Evolutionary conservation across 2,888 invertebrate genomes (phyloP), one percentile per base, ranked within the genome.

Genomic region (Drosophila cognata): DNA sequence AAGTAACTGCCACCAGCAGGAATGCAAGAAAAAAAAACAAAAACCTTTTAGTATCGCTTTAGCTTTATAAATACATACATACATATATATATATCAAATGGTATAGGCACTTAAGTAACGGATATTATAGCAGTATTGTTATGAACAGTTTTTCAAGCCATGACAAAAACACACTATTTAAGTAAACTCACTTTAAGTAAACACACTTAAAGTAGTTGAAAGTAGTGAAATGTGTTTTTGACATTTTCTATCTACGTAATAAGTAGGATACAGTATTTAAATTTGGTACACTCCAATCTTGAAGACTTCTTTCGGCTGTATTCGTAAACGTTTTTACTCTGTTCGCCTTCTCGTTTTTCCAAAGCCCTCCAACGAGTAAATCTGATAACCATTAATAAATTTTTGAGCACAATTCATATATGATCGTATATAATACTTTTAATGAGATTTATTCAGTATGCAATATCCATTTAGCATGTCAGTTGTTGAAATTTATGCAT

Each of bases 1-100:
- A 60, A 53, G 43, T 60, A 25, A 41, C 28, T 58, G 38, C 36
- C 46, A 28, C 31, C 28, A 25, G 7, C 36, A 11, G 25, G 46
- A 46, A 50, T 28, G n/a, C 28, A 35, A 33, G 35, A 41, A 21
- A 25, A 13, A 50, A 18, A 50, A 28, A 5, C 2, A 8, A 28
- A 18, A 6, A 11, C 50, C 28, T 28, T 50, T 50, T 28, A n/a
- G 28, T 46, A 25, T 46, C 21, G 28, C 16, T 16, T 25, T 46
- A 16, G 25, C 8, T 46, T 16, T 25, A 46, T 8, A 38, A 4
- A 46, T 25, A 25, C 8, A 46, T 46, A 46, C 8, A 7, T 4
- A 21, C 21, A 13, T 46, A 46, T 46, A 46, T 46, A 13, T 13
- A 46, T 16, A 46, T 21, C 21, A 46, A 46, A 21, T 46, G 7